Evolutionary conservation across 2,888 invertebrate genomes (phyloP).

Genomic region (Sinohyriopsis cumingii): DNA sequence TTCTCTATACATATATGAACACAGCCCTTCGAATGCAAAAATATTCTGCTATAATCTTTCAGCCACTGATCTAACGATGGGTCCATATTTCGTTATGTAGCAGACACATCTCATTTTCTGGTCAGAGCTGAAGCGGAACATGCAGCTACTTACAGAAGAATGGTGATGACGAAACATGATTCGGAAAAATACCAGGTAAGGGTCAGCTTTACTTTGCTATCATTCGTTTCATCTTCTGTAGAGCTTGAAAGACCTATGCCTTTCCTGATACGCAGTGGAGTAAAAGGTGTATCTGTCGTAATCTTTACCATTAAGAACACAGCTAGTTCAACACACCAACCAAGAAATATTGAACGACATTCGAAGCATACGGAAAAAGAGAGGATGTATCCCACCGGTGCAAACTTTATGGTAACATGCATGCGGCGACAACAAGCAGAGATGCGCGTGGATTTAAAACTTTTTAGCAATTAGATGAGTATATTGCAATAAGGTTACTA

Average conservation of each 20-base stretch:
- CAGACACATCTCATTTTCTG: conserved; percentile 34
- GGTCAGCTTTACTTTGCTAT: conserved; percentile 29
- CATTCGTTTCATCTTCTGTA: conserved; percentile 35
- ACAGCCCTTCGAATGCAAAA: conserved; percentile 35
- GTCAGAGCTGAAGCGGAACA: conserved; percentile 21
- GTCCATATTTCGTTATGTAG: conserved; percentile 38
- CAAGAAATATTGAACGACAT: conserved; percentile 34
- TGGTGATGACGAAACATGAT: conserved; percentile 21
- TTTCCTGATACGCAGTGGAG: conserved; percentile 30
- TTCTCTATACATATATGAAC: conserved; percentile 30
- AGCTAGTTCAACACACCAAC: conserved; percentile 22
- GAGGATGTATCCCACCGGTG: conserved; percentile 39
- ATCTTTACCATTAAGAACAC: conserved; percentile 34
- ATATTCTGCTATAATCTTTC: conserved; percentile 27
- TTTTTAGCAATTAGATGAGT: conserved; percentile 1
- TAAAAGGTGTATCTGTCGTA: conserved; percentile 12
- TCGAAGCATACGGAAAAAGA: conserved; percentile 31
- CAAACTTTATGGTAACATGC: conserved; percentile 22
- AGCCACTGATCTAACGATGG: conserved; percentile 35
- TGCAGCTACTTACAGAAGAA: conserved; percentile 26
- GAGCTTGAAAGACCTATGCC: conserved; percentile 16
- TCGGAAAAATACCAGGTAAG: conserved; percentile 18
- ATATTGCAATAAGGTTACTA: too few species aligned
- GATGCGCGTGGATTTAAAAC: conserved; percentile 13
- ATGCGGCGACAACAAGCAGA: conserved; percentile 8